Base-by-base conservation (phyloP, 1,140 invertebrate species). In the Thrips palmi region DNA sequence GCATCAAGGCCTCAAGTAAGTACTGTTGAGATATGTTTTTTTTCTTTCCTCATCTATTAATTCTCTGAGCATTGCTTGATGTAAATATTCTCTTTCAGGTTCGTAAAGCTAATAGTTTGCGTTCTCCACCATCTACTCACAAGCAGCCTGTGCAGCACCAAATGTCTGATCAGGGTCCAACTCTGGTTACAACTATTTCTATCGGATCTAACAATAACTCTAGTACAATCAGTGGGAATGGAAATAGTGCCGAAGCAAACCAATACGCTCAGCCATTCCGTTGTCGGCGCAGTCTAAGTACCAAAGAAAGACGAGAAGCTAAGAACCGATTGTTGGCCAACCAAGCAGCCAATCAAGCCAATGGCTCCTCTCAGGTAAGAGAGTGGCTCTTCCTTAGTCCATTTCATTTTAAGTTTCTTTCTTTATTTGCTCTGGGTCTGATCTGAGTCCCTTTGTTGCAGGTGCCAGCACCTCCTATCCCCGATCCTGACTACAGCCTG, bases 401-500 rank as follows among this genome's bases (percentile, higher is more conserved):
- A n/a, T n/a, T n/a, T n/a, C n/a, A n/a, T n/a, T n/a, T n/a, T n/a
- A n/a, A n/a, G n/a, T n/a, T n/a, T n/a, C n/a, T n/a, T n/a, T n/a
- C n/a, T n/a, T n/a, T n/a, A n/a, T n/a, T n/a, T n/a, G n/a, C n/a
- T n/a, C n/a, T n/a, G n/a, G n/a, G n/a, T n/a, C n/a, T n/a, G n/a
- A n/a, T n/a, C n/a, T n/a, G n/a, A n/a, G n/a, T n/a, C n/a, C n/a
- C n/a, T n/a, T n/a, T n/a, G n/a, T n/a, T n/a, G 21, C 25, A 36
- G 1, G 24, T 33, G 7, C 34, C 45, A 0, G 64, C 68, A 2
- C 83, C 83, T 7, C 77, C 77, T 3, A 88, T 88, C 39, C 85
- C 84, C 1, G 84, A 88, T 50, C 84, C 84, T 0, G 85, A 88
- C 57, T 88, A 88, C 58, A 86, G 77, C 55, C 68, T 81, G 49